phyloP scores from a whole-genome alignment of 2,888 invertebrate genomes.

The Hydrotaea diabolus region DNA sequence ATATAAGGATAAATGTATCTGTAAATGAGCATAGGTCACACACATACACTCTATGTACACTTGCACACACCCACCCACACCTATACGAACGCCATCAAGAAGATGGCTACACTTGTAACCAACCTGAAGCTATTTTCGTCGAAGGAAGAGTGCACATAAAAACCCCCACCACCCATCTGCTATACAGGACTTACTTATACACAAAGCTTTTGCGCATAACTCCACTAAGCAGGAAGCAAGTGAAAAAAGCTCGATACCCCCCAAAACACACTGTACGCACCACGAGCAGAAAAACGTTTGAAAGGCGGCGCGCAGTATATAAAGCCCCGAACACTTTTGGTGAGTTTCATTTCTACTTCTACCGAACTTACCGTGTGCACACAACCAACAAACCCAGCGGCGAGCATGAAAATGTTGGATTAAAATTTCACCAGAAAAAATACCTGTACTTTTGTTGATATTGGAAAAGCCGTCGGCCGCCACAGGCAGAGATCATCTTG shows the following conservation, averaged over 20 bases:
- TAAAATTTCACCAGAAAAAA: not conserved
- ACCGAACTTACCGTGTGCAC: slow-evolving; percentile 56
- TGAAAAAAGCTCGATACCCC: slow-evolving; percentile 24
- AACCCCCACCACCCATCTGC: not conserved
- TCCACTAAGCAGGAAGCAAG: slow-evolving; percentile 19
- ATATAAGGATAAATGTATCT: not conserved
- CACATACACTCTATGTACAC: not conserved
- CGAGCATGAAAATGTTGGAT: not conserved
- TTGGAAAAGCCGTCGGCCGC: slow-evolving; percentile 53
- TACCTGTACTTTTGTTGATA: slow-evolving; percentile 4
- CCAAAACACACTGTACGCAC: slow-evolving; percentile 8
- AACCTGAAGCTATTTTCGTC: slow-evolving; percentile 12
- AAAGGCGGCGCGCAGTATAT: slow-evolving; percentile 41
- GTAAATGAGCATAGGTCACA: not conserved
- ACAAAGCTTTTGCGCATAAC: slow-evolving; percentile 65
- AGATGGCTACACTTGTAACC: slow-evolving; percentile 65
- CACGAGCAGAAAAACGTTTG: not conserved
- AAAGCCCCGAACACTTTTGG: slow-evolving; percentile 54
- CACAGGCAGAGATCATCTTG: not conserved
- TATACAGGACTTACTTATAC: not conserved
- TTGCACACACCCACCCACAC: not conserved
- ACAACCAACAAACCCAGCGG: no score
- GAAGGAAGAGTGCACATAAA: not conserved
- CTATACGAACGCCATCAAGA: not conserved
- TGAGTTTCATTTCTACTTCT: slow-evolving; percentile 65